Conservation (phyloP, 2,888 invertebrate species). For the Caenorhabditis wallacei region DNA sequence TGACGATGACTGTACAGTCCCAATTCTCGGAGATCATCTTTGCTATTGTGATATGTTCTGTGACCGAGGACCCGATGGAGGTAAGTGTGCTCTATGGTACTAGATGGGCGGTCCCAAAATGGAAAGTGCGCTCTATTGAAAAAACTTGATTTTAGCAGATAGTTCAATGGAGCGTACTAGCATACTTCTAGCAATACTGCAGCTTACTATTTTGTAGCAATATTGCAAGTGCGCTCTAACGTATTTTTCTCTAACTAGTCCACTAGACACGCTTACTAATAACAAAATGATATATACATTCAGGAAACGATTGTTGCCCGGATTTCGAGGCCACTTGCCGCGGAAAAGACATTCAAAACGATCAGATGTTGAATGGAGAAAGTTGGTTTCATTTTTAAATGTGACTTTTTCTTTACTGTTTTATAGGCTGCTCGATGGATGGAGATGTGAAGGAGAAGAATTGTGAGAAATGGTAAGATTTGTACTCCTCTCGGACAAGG, state of each 20-base stretch:
- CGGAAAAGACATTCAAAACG: conserved; percentile 83
- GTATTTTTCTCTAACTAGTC: neutral
- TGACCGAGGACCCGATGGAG: conserved; percentile 72
- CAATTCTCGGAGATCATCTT: conserved; percentile 89
- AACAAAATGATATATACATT: conserved; percentile 3
- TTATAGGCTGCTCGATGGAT: conserved; percentile 79
- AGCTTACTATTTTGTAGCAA: no score
- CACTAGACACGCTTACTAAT: no score
- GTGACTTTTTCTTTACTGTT: neutral
- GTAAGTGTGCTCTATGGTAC: no score
- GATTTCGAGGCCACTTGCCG: conserved; percentile 91
- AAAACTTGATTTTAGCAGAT: no score
- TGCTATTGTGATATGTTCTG: conserved; percentile 92
- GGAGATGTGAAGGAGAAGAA: conserved; percentile 75
- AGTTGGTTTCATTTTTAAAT: conserved; percentile 51
- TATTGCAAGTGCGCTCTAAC: no score
- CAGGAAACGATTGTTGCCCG: conserved; percentile 92
- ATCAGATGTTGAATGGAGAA: conserved; percentile 48
- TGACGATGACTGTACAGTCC: conserved; percentile 89
- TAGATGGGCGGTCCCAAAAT: no score
- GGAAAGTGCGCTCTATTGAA: no score
- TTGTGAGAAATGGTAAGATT: conserved; percentile 76
- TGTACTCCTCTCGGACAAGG: neutral
- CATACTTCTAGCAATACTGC: no score
- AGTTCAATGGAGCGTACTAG: no score